Evolutionary conservation across 2,888 invertebrate species (phyloP).

Genomic region (Nomada hirtipes): DNA sequence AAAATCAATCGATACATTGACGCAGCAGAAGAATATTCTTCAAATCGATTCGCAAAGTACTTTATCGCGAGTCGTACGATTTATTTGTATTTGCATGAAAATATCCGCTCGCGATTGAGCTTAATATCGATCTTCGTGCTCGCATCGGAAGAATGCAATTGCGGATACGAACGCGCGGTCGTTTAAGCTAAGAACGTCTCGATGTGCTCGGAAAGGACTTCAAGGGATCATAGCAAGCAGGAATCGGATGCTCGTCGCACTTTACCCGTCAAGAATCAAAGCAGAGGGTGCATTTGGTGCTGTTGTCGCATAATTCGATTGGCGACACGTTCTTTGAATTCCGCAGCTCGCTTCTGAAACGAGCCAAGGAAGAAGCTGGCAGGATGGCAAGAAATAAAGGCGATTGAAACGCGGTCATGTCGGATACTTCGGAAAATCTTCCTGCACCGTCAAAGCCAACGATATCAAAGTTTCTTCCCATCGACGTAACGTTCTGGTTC

Average conservation of each 20-base stretch:
- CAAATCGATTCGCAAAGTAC: too few relatives aligned
- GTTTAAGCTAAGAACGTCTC: background rate
- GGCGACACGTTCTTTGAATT: slow-evolving; percentile 21
- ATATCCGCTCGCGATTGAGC: background rate
- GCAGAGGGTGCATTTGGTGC: background rate
- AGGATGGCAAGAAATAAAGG: background rate
- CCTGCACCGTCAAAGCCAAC: background rate
- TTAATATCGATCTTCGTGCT: background rate
- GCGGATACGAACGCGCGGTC: background rate
- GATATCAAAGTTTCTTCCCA: background rate
- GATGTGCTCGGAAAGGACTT: background rate
- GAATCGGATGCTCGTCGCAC: slow-evolving; percentile 15
- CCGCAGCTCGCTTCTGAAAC: background rate
- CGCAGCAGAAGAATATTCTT: too few relatives aligned
- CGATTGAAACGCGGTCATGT: background rate
- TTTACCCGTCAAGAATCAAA: slow-evolving; percentile 15
- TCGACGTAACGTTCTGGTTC: too few relatives aligned
- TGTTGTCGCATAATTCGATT: slow-evolving; percentile 24
- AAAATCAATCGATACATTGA: too few relatives aligned
- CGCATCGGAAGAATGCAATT: background rate
- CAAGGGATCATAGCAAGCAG: background rate
- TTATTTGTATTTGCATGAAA: background rate
- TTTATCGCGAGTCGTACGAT: background rate
- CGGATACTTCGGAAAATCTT: background rate
- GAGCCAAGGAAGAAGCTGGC: background rate